These are phyloP conservation scores for Drosophila funebris DNA, from an alignment of 1,140 invertebrate genomes.

Conservation along the genomic window DNA sequence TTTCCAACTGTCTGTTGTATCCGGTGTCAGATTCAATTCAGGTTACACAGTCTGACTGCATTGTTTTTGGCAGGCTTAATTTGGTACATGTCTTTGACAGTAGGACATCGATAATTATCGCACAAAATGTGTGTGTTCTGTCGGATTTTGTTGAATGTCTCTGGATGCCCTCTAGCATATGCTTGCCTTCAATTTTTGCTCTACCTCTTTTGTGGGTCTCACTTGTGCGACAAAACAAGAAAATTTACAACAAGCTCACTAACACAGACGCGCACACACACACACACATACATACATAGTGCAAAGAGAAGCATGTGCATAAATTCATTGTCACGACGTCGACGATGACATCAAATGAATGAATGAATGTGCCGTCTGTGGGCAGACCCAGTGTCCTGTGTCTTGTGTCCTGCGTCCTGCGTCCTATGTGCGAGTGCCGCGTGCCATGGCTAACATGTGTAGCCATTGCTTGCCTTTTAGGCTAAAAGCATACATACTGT, in stretches of 20 bases:
- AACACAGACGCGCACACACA: neutral
- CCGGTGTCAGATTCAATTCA: neutral
- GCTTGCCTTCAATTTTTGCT: slow-evolving; percentile 1
- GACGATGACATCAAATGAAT: slow-evolving; percentile 67
- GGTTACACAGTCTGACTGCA: neutral
- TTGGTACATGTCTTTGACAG: slow-evolving; percentile 45
- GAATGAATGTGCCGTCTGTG: slow-evolving; percentile 57
- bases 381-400: slow-evolving; percentile 17
- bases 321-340: slow-evolving; percentile 70
- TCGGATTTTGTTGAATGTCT: slow-evolving; percentile 5
- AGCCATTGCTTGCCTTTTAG: slow-evolving; percentile 58
- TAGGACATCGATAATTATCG: slow-evolving; percentile 73
- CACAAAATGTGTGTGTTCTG: slow-evolving; percentile 52
- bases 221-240: slow-evolving; percentile 32
- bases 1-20: neutral
- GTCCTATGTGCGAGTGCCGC: slow-evolving; percentile 14
- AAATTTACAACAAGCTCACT: slow-evolving; percentile 37
- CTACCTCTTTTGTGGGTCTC: neutral
- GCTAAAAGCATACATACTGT: slow-evolving; percentile 53
- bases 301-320: slow-evolving; percentile 55
- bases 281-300: neutral
- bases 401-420: slow-evolving; percentile 9
- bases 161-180: neutral
- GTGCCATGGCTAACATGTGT: slow-evolving; percentile 58
- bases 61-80: neutral